These are phyloP conservation scores for Pocota personata DNA, from an alignment of 2,888 invertebrate species.

Conservation along the genomic window DNA sequence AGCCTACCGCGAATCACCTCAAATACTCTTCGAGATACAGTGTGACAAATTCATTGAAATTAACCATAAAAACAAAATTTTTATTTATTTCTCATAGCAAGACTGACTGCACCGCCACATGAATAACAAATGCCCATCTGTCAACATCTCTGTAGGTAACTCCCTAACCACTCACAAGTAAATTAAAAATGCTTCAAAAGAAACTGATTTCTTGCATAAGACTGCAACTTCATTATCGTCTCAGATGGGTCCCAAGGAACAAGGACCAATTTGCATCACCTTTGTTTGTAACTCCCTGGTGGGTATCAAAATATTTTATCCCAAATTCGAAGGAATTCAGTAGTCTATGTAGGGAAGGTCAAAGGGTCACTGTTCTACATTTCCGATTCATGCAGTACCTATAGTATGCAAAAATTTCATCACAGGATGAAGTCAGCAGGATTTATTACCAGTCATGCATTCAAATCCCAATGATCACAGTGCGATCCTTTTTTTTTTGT, in stretches of 20 bases:
- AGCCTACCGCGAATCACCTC: too few relatives aligned
- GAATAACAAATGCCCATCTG: neutral
- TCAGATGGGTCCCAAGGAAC: conserved; percentile 7
- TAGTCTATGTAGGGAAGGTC: conserved; percentile 50
- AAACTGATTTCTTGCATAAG: conserved; percentile 17
- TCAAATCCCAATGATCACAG: conserved; percentile 47
- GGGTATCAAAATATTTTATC: conserved; percentile 58
- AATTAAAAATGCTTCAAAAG: conserved; percentile 20
- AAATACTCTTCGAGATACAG: too few relatives aligned
- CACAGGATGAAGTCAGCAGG: conserved; percentile 43
- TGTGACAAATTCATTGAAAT: too few relatives aligned
- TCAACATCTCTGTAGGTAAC: conserved; percentile 15
- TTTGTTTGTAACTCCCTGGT: conserved; percentile 47
- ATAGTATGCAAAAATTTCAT: conserved; percentile 69
- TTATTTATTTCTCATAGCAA: neutral
- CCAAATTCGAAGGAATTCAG: neutral
- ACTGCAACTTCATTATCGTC: conserved; percentile 44
- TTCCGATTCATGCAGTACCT: conserved; percentile 36
- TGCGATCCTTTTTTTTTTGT: conserved; percentile 16
- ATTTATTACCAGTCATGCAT: conserved; percentile 63
- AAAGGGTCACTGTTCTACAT: conserved; percentile 64
- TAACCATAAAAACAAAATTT: too few relatives aligned
- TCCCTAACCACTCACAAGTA: neutral
- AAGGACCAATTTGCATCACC: conserved; percentile 48
- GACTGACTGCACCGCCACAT: too few relatives aligned